A percentile compares a stretch with the other conserved stretches of the same genome.
Evolutionary conservation across 2,888 invertebrate genomes (phyloP).

Genomic region (Nomada fucata): DNA sequence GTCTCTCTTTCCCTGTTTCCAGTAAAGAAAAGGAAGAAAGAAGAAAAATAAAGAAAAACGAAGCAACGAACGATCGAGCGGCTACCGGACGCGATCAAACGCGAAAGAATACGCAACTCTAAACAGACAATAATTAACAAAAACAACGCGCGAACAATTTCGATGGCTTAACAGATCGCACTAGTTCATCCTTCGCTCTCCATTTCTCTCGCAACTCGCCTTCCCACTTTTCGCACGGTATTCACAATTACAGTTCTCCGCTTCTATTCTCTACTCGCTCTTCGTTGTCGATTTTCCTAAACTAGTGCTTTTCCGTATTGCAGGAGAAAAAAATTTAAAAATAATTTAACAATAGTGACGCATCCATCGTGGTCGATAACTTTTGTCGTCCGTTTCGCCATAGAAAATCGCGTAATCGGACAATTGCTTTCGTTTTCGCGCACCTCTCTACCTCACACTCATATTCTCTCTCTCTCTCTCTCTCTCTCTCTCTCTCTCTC

Average conservation of each 20-base stretch:
- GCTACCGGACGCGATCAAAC: background rate
- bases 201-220: conserved; percentile 28
- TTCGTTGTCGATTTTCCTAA: too few relatives aligned
- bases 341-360: too few relatives aligned
- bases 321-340: too few relatives aligned
- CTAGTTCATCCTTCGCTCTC: conserved; percentile 21
- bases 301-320: too few relatives aligned
- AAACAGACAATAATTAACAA: conserved; percentile 35
- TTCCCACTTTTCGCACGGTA: conserved; percentile 6
- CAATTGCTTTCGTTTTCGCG: too few relatives aligned
- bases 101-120: conserved; percentile 17
- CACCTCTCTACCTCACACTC: background rate
- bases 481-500: background rate
- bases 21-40: background rate
- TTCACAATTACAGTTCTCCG: background rate
- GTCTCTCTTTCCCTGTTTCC: background rate
- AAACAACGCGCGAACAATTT: conserved; percentile 44
- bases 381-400: too few relatives aligned
- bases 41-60: too few relatives aligned
- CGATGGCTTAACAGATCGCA: conserved; percentile 52
- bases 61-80: background rate
- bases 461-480: background rate
- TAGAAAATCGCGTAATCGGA: too few relatives aligned
- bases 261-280: background rate
- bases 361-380: too few relatives aligned